phyloP scores from a whole-genome alignment of 2,888 invertebrate genomes.

The Melanchra persicariae region DNA sequence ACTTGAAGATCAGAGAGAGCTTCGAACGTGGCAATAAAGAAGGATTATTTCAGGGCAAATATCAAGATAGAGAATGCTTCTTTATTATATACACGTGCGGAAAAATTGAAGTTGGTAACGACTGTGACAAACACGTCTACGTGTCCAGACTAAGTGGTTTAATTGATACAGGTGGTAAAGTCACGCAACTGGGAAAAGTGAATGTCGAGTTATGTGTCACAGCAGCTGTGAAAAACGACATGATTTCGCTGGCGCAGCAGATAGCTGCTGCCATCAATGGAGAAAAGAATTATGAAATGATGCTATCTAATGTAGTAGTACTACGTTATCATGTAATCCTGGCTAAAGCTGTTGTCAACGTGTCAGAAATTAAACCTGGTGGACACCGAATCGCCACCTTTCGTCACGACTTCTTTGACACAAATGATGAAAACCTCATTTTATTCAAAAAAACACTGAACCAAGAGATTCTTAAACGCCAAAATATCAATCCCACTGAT shows the following conservation, averaged over 20 bases:
- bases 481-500: background rate
- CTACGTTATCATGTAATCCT: background rate
- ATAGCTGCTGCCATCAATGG: background rate
- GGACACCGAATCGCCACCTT: background rate
- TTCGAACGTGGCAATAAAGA: background rate
- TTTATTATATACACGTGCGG: conserved; percentile 1
- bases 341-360: background rate
- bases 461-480: background rate
- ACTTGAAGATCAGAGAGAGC: conserved; percentile 1
- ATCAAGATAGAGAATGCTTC: background rate
- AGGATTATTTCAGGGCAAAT: background rate
- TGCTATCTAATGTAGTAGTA: background rate
- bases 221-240: background rate
- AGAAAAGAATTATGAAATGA: background rate
- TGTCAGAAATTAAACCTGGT: background rate
- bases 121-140: background rate
- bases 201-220: background rate
- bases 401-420: background rate
- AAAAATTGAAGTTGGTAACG: background rate
- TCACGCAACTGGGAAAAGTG: background rate
- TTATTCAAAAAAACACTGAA: background rate
- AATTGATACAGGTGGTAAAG: conserved; percentile 1
- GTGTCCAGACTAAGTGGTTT: background rate
- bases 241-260: background rate
- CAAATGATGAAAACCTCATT: background rate